Evolutionary conservation across 1,140 invertebrate genomes (phyloP), one percentile per base, ranked within the genome.

Genomic region (Cephus cinctus): DNA sequence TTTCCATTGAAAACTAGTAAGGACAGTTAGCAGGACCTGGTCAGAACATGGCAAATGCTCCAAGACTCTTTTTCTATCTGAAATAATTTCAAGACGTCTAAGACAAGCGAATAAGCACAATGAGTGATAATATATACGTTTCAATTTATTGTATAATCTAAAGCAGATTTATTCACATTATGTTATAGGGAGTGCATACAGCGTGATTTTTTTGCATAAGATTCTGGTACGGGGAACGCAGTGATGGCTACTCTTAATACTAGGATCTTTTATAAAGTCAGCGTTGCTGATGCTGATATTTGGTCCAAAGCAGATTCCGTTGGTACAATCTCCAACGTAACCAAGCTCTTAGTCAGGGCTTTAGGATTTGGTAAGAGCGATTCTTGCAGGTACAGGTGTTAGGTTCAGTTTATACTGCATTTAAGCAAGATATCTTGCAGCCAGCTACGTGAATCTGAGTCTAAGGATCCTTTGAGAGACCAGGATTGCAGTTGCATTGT

Each of bases 191-290:
- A n/a, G n/a, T n/a, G n/a, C n/a, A n/a, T 30, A 2, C 2, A 30
- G 2, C 27, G 2, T n/a, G n/a, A n/a, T n/a, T n/a, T n/a, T n/a
- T n/a, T n/a, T n/a, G n/a, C n/a, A n/a, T n/a, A n/a, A 9, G 14
- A 12, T 18, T 14, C 34, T 12, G 14, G 19, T 15, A 2, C 41
- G 40, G 8, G 69, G 69, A 5, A 86, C 65, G 57, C 86, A 88
- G 9, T 64, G 70, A 36, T 84, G 78, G 16, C 80, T 78, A 1
- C 84, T 84, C 63, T 87, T 88, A 1, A 83, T 79, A 38, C 84
- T 82, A 2, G 65, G 57, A 54, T 84, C 81, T 56, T 87, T 78
- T 5, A 58, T 50, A 53, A 73, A 83, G n/a, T 81, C 82, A 5
- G 61, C 69, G 59, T 83, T 82, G 54, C 83, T 84, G 18, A 82